Base-by-base conservation (phyloP, 1,140 invertebrate genomes). In the Scaptomyza pallida region DNA sequence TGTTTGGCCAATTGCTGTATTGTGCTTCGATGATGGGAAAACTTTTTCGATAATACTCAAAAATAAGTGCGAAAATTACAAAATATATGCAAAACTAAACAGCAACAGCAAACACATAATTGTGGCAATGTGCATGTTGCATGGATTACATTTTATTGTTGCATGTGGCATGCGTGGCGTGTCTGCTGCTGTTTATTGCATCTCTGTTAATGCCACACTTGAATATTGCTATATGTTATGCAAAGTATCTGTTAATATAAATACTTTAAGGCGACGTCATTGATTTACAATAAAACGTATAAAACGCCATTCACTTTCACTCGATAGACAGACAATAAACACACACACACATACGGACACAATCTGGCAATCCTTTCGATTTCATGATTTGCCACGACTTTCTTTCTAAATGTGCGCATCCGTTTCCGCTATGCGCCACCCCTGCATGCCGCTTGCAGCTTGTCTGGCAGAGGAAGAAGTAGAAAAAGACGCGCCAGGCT, bases 11-110 rank as follows among this genome's bases (percentile, higher is more conserved):
- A 86, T 88, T 78, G 80, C 78, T 70, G 37, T 62, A n/a, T 64
- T 75, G 30, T 55, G 70, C 52, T 78, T 75, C 75, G 82, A 72
- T 86, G 82, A 86, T 86, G 82, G 78, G 74, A 86, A 86, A 86
- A 86, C 82, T 86, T 86, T 86, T 88, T 88, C 82, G 82, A 86
- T 86, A 86, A 86, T 86, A 86, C 82, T 86, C 82, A 89, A 88
- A 86, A 86, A 88, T 88, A 86, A 86, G 78, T 88, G 82, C 82
- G 82, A 86, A 78, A 86, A 82, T 82, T 75, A 64, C 62, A 47
- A 65, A 75, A 65, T 73, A 65, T 73, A 77, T 80, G 73, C 68
- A 77, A 65, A 30, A 72, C 61, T n/a, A 69, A 61, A 63, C 54
- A 70, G 21, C 52, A 40, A 59, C 54, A 40, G 41, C 37, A 69